Conservation (phyloP, 2,888 invertebrate species). For the Ditylenchus weischeri region DNA sequence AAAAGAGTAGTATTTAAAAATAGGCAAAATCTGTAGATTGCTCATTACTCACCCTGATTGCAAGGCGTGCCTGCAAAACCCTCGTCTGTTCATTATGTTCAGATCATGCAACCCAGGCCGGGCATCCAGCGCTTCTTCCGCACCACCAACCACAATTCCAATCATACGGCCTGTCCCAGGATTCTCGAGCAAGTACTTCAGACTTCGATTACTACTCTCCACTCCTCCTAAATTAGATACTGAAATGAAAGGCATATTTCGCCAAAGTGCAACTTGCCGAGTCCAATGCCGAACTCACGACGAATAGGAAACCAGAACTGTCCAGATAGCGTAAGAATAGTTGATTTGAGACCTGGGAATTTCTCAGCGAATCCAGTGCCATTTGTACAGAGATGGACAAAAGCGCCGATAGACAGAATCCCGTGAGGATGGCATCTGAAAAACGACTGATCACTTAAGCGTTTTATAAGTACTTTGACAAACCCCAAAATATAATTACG, state of each 20-base stretch:
- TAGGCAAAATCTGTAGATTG: not conserved
- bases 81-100: constrained; percentile 34
- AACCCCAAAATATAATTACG: constrained; percentile 36
- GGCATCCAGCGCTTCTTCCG: constrained; percentile 76
- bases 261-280: not conserved
- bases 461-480: not conserved
- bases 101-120: constrained; percentile 65
- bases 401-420: constrained; percentile 77
- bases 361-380: constrained; percentile 60
- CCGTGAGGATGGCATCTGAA: constrained; percentile 80
- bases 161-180: constrained; percentile 63
- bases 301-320: constrained; percentile 74
- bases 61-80: constrained; percentile 52
- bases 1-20: constrained; percentile 10
- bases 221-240: constrained; percentile 24
- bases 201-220: constrained; percentile 47
- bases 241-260: not conserved
- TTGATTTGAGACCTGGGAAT: constrained; percentile 62
- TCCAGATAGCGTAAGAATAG: constrained; percentile 70
- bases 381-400: constrained; percentile 75
- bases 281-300: constrained; percentile 66
- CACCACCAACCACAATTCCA: constrained; percentile 81
- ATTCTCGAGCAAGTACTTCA: constrained; percentile 43
- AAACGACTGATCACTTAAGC: not conserved
- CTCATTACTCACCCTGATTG: constrained; percentile 34